Evolutionary conservation across 1,140 invertebrate genomes (phyloP).

Genomic region (Sweltsa coloradensis): DNA sequence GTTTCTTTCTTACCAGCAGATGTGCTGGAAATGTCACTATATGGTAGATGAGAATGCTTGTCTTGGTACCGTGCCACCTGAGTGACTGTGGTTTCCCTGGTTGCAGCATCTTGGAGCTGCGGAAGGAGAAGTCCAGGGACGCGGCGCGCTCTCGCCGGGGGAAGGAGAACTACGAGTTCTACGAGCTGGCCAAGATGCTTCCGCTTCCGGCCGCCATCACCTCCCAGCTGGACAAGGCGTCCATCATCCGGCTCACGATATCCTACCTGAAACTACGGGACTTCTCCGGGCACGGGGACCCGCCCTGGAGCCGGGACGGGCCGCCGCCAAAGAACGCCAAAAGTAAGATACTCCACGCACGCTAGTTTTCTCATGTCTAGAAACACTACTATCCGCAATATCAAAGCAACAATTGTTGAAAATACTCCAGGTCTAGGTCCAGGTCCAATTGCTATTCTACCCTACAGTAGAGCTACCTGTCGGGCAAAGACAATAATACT

Average conservation of each 20-base stretch:
- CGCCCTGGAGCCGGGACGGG: slow-evolving; percentile 77
- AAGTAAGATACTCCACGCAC: slow-evolving; percentile 62
- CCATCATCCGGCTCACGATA: slow-evolving; percentile 95
- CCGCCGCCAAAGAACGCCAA: slow-evolving; percentile 66
- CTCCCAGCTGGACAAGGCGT: slow-evolving; percentile 95
- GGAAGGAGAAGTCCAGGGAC: slow-evolving; percentile 95
- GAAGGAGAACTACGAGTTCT: slow-evolving; percentile 98
- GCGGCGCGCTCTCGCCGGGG: slow-evolving; percentile 87
- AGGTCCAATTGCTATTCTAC: too few relatives aligned
- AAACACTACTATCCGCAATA: neutral
- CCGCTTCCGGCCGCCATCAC: slow-evolving; percentile 93
- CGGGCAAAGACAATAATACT: too few relatives aligned
- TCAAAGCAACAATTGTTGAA: neutral
- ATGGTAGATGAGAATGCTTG: too few relatives aligned
- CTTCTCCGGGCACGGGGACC: slow-evolving; percentile 89
- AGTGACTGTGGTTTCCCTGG: too few relatives aligned
- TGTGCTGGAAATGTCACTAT: too few relatives aligned
- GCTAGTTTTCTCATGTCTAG: too few relatives aligned
- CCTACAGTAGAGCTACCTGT: too few relatives aligned
- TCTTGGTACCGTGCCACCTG: too few relatives aligned
- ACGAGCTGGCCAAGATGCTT: slow-evolving; percentile 95
- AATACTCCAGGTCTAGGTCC: too few relatives aligned
- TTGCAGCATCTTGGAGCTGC: slow-evolving; percentile 87
- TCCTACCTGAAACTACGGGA: slow-evolving; percentile 92
- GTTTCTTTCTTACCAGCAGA: too few relatives aligned